phyloP scores from a whole-genome alignment of 2,888 invertebrate genomes.

The Euzophera pinguis region DNA sequence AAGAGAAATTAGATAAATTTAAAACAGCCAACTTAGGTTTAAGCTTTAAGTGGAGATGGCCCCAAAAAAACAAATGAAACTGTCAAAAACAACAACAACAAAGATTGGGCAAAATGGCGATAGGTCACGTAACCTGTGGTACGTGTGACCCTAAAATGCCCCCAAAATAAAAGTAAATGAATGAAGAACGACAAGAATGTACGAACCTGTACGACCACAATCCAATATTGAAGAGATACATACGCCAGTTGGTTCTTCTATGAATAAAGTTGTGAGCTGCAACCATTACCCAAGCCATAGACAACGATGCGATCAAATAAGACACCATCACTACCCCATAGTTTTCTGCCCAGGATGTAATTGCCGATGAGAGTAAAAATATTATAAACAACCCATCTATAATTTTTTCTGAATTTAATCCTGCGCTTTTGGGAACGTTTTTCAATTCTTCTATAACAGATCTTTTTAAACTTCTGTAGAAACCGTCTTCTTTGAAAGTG shows the following conservation, averaged over 20 bases:
- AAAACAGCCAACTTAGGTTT: too few relatives aligned
- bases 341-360: slow-evolving; percentile 44
- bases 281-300: slow-evolving; percentile 80
- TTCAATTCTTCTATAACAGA: slow-evolving; percentile 77
- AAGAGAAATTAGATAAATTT: too few relatives aligned
- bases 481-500: slow-evolving; percentile 87
- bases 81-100: too few relatives aligned
- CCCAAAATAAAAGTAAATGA: too few relatives aligned
- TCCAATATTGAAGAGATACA: slow-evolving; percentile 88
- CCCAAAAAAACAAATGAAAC: too few relatives aligned
- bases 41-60: too few relatives aligned
- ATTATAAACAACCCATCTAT: slow-evolving; percentile 57
- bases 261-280: slow-evolving; percentile 90
- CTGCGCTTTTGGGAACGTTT: slow-evolving; percentile 55
- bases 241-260: slow-evolving; percentile 86
- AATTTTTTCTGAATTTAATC: slow-evolving; percentile 40
- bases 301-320: slow-evolving; percentile 56
- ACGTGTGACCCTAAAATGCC: too few relatives aligned
- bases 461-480: slow-evolving; percentile 84
- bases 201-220: slow-evolving; percentile 84
- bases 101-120: too few relatives aligned
- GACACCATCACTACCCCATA: slow-evolving; percentile 42
- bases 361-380: slow-evolving; percentile 47
- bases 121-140: too few relatives aligned
- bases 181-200: too few relatives aligned